These are phyloP conservation scores for Malurus cyaneus DNA, from an alignment of 2,113 vertebrate species.

Conservation along the genomic window DNA sequence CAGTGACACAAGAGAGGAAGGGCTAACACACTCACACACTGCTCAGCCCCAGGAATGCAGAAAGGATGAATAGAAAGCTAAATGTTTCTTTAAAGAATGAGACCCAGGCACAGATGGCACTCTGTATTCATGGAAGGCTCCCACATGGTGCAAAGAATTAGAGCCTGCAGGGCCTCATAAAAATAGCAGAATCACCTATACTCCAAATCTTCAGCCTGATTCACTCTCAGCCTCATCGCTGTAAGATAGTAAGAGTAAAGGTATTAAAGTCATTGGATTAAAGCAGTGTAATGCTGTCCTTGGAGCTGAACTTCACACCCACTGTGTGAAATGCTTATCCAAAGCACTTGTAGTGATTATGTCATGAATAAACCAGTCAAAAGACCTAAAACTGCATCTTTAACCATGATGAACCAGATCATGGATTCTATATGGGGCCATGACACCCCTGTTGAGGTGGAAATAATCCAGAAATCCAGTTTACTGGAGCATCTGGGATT, in stretches of 20 bases:
- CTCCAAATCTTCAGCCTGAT: conserved; percentile 22
- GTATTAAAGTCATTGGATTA: conserved; percentile 12
- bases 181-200: conserved; percentile 45
- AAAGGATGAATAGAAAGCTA: conserved; percentile 19
- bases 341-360: neutral
- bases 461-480: conserved; percentile 9
- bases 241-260: conserved; percentile 35
- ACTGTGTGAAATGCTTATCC: neutral
- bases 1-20: conserved; percentile 10
- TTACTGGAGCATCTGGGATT: neutral
- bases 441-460: neutral
- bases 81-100: conserved; percentile 41
- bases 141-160: conserved; percentile 30
- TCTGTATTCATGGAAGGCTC: conserved; percentile 28
- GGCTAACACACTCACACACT: neutral
- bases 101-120: conserved; percentile 23
- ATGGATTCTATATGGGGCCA: neutral
- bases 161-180: conserved; percentile 23
- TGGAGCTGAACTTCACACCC: neutral
- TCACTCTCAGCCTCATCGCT: conserved; percentile 25
- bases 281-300: neutral
- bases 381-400: neutral
- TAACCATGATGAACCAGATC: neutral
- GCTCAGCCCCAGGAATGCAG: conserved; percentile 35
- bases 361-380: neutral